These are phyloP conservation scores for Babyrousa celebensis DNA, from an alignment of 2,797 vertebrate genomes.

Conservation along the genomic window DNA sequence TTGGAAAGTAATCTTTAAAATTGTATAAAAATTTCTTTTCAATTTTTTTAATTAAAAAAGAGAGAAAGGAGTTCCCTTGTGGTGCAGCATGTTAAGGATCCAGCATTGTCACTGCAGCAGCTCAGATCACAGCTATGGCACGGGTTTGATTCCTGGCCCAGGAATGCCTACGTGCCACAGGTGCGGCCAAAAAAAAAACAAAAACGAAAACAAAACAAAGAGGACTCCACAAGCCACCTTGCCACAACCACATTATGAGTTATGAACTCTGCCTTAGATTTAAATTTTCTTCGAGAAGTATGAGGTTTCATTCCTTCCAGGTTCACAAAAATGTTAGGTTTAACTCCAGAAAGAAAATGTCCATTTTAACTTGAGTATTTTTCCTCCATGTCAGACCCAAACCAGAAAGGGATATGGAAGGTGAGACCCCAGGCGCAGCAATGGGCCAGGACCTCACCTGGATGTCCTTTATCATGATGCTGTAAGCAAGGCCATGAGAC, in stretches of 20 bases:
- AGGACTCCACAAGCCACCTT: neutral
- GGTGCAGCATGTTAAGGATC: no score
- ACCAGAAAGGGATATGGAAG: neutral
- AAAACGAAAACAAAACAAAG: no score
- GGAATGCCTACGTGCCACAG: no score
- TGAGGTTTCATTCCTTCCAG: neutral
- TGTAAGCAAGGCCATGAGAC: constrained; percentile 84
- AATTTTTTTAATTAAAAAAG: no score
- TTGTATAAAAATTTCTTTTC: neutral
- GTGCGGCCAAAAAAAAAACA: no score
- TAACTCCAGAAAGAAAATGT: neutral
- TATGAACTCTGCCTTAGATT: neutral
- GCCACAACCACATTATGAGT: neutral
- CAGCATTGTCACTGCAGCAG: no score
- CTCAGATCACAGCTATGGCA: no score
- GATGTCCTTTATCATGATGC: constrained; percentile 90
- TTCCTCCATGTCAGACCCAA: neutral
- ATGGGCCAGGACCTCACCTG: constrained; percentile 85
- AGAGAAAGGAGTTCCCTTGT: no score
- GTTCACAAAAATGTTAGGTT: neutral
- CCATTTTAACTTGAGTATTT: neutral
- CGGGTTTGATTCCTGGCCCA: no score
- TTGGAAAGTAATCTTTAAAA: neutral
- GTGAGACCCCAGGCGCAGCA: accelerated
- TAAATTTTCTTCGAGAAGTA: neutral